Evolutionary conservation across 2,888 invertebrate species (phyloP).

Genomic region (Alitta virens): DNA sequence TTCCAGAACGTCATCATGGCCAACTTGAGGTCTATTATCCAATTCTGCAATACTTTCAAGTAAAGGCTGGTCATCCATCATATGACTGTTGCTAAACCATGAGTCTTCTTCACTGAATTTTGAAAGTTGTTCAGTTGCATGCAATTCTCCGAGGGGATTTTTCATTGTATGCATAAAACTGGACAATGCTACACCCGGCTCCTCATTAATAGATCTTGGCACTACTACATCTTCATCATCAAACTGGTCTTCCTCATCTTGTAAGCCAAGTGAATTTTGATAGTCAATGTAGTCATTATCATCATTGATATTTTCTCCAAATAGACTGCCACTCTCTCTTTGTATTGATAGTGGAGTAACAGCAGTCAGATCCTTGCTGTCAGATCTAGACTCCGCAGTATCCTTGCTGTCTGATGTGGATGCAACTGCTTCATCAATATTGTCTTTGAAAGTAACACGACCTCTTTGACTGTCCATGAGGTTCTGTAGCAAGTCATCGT

Average conservation of each 20-base stretch:
- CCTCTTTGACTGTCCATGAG: no score
- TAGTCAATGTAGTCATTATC: not conserved
- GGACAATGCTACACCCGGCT: constrained; percentile 13
- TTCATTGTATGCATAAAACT: constrained; percentile 21
- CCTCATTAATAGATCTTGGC: constrained; percentile 26
- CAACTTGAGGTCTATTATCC: not conserved
- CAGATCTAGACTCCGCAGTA: no score
- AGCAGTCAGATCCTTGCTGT: no score
- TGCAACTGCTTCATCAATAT: not conserved
- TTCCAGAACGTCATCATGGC: no score
- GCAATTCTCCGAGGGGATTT: not conserved
- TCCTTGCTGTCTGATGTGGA: not conserved
- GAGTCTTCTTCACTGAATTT: constrained; percentile 12
- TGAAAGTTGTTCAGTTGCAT: not conserved
- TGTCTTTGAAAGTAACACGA: no score
- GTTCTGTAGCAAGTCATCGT: no score
- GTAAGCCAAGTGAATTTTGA: not conserved
- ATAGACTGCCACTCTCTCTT: not conserved
- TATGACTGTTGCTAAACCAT: constrained; percentile 9
- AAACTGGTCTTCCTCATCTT: constrained; percentile 6
- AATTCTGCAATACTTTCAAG: not conserved
- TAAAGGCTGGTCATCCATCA: not conserved
- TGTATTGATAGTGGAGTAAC: not conserved
- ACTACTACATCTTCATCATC: constrained; percentile 14
- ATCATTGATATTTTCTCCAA: not conserved